Evolutionary conservation across 2,797 vertebrate genomes (phyloP).

Genomic region (Tokudaia tokunoshimensis): DNA sequence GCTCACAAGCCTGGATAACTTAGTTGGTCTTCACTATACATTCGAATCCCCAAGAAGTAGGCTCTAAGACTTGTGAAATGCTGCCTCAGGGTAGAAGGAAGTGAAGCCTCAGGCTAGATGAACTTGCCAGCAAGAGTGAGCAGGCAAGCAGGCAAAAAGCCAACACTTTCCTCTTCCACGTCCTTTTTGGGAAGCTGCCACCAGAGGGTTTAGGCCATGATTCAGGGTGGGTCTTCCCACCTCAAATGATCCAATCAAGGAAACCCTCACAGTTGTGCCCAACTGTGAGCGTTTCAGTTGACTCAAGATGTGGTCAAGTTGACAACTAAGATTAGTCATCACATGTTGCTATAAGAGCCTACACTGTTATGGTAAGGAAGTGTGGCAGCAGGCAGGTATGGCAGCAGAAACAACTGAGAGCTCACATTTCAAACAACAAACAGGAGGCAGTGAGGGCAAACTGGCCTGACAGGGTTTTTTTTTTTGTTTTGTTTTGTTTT

Average conservation of each 20-base stretch:
- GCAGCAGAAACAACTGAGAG: neutral
- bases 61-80: too few species aligned
- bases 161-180: neutral
- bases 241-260: neutral
- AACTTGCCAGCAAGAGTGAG: neutral
- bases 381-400: neutral
- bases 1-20: neutral
- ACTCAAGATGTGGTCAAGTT: neutral
- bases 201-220: neutral
- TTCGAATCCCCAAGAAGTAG: neutral
- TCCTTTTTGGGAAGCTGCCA: neutral
- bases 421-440: neutral
- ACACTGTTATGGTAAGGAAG: neutral
- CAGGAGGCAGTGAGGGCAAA: neutral
- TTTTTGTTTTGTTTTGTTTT: too few species aligned
- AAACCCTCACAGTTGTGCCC: neutral
- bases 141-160: neutral
- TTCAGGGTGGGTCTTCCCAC: neutral
- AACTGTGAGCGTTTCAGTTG: neutral
- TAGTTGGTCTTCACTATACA: neutral
- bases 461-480: neutral
- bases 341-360: neutral
- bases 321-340: neutral
- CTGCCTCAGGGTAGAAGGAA: neutral
- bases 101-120: neutral